Percentiles rank a stretch among this genome's conserved stretches.
Conservation (phyloP, 2,113 vertebrate species). For the Aramus guarauna region DNA sequence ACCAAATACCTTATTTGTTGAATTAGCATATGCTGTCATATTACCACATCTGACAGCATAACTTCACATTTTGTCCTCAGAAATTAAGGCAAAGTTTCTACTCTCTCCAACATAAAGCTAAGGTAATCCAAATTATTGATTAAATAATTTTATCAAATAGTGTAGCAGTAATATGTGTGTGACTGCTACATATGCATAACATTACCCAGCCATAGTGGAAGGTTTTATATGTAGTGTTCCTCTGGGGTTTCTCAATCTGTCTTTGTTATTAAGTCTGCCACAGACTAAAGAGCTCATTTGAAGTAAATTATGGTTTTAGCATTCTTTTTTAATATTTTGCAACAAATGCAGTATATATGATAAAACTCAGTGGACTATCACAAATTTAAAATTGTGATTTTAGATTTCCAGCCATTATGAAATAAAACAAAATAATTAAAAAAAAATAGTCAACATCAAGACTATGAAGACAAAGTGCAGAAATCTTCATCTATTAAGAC, state of each 20-base stretch:
- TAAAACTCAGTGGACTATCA: background rate
- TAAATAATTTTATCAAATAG: background rate
- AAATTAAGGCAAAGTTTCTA: background rate
- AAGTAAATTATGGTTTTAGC: background rate
- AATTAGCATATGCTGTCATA: background rate
- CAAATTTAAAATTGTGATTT: background rate
- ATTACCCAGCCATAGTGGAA: background rate
- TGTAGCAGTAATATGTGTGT: background rate
- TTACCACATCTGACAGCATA: background rate
- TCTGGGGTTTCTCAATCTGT: background rate
- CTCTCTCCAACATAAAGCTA: background rate
- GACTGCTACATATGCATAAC: background rate
- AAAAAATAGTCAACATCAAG: background rate
- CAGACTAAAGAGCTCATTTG: background rate
- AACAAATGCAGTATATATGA: background rate
- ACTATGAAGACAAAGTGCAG: background rate
- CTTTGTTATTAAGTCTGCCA: background rate
- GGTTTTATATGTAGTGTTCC: background rate
- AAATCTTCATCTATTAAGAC: background rate
- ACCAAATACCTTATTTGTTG: background rate
- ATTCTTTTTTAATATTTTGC: background rate
- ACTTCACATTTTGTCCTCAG: background rate
- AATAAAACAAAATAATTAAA: background rate
- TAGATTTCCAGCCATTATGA: background rate
- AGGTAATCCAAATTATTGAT: background rate